Evolutionary conservation across 2,797 vertebrate species (phyloP).

Genomic region (Lindbergichthys nudifrons): DNA sequence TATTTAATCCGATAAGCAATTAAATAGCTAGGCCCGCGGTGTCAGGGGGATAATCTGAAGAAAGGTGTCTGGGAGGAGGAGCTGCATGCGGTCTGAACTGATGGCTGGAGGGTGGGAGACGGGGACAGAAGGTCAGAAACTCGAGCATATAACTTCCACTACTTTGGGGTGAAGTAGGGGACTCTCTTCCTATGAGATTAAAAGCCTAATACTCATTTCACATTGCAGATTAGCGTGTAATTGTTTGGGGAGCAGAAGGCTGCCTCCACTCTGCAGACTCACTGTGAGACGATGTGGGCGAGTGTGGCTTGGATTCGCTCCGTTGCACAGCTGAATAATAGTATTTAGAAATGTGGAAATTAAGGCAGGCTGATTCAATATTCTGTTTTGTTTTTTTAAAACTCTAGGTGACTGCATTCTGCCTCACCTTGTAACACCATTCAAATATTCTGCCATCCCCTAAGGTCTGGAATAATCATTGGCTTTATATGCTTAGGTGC

Average conservation of each 20-base stretch:
- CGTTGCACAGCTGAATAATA: slow-evolving; percentile 67
- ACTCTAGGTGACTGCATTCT: slow-evolving; percentile 7
- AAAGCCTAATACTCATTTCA: slow-evolving; percentile 82
- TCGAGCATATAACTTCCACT: slow-evolving; percentile 73
- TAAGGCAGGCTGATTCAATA: slow-evolving; percentile 57
- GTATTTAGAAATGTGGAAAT: slow-evolving; percentile 59
- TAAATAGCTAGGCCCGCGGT: slow-evolving; percentile 57
- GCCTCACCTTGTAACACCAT: slow-evolving; percentile 3
- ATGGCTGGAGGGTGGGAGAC: slow-evolving; percentile 38
- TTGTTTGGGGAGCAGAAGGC: slow-evolving; percentile 80
- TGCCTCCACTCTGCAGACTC: slow-evolving; percentile 61
- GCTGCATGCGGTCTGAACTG: slow-evolving; percentile 25
- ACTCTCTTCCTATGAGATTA: slow-evolving; percentile 76
- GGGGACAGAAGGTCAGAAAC: slow-evolving; percentile 72
- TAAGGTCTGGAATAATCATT: slow-evolving; percentile 11
- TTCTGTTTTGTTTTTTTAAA: slow-evolving; percentile 5
- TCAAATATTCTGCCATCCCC: slow-evolving; percentile 19
- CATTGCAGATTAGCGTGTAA: slow-evolving; percentile 83
- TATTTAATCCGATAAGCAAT: slow-evolving; percentile 76
- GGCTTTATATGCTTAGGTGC: slow-evolving; percentile 5
- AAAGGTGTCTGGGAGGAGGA: slow-evolving; percentile 53
- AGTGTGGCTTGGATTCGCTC: slow-evolving; percentile 54
- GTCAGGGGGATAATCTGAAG: slow-evolving; percentile 66
- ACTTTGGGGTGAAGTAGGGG: slow-evolving; percentile 69
- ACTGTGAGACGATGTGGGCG: slow-evolving; percentile 46